Evolutionary conservation across 2,888 invertebrate species (phyloP).

Genomic region (Lissonota sp.): DNA sequence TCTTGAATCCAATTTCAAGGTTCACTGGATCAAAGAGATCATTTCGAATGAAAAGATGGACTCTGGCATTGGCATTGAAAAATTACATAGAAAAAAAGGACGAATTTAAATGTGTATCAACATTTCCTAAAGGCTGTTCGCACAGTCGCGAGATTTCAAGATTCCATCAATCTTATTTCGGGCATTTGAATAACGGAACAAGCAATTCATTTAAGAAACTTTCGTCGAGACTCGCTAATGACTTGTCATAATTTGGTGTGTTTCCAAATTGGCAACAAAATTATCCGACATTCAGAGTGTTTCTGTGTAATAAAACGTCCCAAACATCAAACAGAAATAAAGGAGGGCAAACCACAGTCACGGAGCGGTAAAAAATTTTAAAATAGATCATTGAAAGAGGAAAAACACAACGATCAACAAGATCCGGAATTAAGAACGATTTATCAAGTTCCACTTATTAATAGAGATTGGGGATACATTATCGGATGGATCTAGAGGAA

Average conservation of each 20-base stretch:
- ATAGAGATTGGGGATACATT: conserved; percentile 24
- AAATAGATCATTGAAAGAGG: neutral
- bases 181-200: neutral
- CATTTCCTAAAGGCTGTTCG: no score
- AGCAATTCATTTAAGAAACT: neutral
- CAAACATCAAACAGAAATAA: neutral
- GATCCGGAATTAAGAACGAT: conserved; percentile 12
- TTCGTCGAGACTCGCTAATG: conserved; percentile 21
- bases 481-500: conserved; percentile 3
- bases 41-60: no score
- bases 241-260: conserved; percentile 37
- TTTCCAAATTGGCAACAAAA: conserved; percentile 30
- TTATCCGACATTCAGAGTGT: neutral
- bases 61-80: no score
- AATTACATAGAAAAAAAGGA: no score
- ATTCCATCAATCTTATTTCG: conserved; percentile 1
- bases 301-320: neutral
- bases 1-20: no score
- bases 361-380: neutral
- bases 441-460: conserved; percentile 28
- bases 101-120: no score
- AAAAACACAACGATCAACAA: neutral
- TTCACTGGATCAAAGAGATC: no score
- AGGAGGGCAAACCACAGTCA: neutral
- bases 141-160: neutral